phyloP scores from a whole-genome alignment of 2,888 invertebrate species.

The Drosophila macrospina region DNA sequence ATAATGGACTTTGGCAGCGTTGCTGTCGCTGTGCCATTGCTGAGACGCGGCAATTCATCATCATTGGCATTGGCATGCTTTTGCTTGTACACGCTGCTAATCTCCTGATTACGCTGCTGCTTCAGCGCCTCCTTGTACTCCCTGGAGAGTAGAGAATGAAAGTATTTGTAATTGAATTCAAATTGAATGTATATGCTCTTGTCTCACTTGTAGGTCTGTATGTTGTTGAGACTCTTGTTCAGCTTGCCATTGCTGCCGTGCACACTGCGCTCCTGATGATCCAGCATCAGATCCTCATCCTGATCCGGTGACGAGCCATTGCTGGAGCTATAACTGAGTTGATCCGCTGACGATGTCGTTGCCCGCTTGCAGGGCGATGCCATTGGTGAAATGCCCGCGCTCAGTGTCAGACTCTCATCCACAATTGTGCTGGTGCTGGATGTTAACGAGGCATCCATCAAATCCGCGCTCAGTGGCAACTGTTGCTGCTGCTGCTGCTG shows the following conservation, averaged over 20 bases:
- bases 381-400: conserved; percentile 57
- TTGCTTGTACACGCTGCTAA: conserved; percentile 88
- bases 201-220: conserved; percentile 85
- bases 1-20: conserved; percentile 83
- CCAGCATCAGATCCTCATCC: conserved; percentile 80
- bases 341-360: conserved; percentile 37
- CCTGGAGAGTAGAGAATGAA: conserved; percentile 85
- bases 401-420: conserved; percentile 74
- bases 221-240: conserved; percentile 83
- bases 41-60: conserved; percentile 61
- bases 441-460: conserved; percentile 82
- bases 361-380: conserved; percentile 72
- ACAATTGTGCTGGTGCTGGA: conserved; percentile 83
- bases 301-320: conserved; percentile 83
- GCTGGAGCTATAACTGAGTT: conserved; percentile 81
- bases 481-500: conserved; percentile 36
- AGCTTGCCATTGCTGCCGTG: conserved; percentile 79
- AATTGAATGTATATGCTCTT: not conserved
- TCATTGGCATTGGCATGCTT: conserved; percentile 75
- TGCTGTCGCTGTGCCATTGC: conserved; percentile 35
- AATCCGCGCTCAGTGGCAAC: conserved; percentile 68
- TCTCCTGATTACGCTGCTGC: conserved; percentile 93
- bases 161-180: not conserved
- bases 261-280: conserved; percentile 73
- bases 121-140: conserved; percentile 96